Evolutionary conservation across 2,888 invertebrate species (phyloP), one percentile per base, ranked within the genome.

Genomic region (Tinea pellionella): DNA sequence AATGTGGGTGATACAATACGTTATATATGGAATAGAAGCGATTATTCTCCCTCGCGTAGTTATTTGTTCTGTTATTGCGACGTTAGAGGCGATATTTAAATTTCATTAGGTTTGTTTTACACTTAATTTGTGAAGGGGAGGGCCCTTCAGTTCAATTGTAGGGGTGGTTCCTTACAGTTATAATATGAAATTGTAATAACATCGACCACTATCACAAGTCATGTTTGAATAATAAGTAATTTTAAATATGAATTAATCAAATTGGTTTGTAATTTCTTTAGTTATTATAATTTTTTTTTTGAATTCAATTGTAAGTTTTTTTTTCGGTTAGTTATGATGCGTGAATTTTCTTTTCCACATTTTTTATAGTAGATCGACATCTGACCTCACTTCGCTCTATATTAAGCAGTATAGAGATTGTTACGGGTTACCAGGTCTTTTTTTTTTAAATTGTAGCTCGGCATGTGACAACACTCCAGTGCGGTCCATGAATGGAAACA

Each of bases 31-130:
- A 29, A 29, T 55, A 29, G 30, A 19, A 55, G 55, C 58, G 58
- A 16, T 86, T 85, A 77, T 72, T 79, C 80, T 79, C 85, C 84
- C 84, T 72, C 73, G 78, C 13, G 30, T 42, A 77, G 79, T 78
- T 85, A 86, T 87, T 86, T 83, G 85, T 83, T 77, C 81, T 80
- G 82, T 84, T 86, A 87, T 85, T 83, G 78, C 79, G 79, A 72
- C 53, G 53, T 30, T 19, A 76, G 77, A 78, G 76, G 80, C 85
- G 84, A 86, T 86, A 86, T 87, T 86, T 86, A 86, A 86, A 87
- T 87, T 86, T 84, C 85, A 86, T 87, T 87, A 84, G 87, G 86
- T 86, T 87, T 87, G 86, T 87, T 87, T 87, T 87, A 86, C 87
- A 87, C 85, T 87, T 87, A 86, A 87, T 86, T 87, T 87, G 84